These are phyloP conservation scores for Clarias platycephalus DNA, from an alignment of 2,797 vertebrate species.

Conservation along the genomic window DNA sequence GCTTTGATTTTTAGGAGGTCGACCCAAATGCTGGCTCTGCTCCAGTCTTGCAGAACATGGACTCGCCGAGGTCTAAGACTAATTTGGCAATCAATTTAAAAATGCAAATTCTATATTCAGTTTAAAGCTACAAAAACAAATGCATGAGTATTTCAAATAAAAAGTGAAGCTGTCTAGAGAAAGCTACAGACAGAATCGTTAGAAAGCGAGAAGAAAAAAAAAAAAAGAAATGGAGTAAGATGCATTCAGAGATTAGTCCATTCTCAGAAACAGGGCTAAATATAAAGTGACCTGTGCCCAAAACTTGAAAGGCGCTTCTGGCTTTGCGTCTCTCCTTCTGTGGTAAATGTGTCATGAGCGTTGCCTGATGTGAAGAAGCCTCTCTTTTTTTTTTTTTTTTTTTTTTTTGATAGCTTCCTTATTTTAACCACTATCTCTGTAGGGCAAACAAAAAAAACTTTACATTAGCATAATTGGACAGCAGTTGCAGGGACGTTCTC, in stretches of 20 bases:
- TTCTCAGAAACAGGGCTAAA: background rate
- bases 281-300: slow-evolving; percentile 20
- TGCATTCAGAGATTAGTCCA: background rate
- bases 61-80: background rate
- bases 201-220: no score
- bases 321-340: slow-evolving; percentile 27
- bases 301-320: background rate
- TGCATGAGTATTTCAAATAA: background rate
- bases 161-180: background rate
- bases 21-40: slow-evolving; percentile 21
- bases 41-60: background rate
- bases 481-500: background rate
- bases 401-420: slow-evolving; percentile 25
- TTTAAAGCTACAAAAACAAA: background rate
- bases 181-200: background rate
- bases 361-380: slow-evolving; percentile 25
- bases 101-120: background rate
- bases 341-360: slow-evolving; percentile 36
- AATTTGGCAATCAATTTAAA: background rate
- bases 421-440: slow-evolving; percentile 13
- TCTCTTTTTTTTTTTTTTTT: background rate
- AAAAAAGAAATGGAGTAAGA: background rate
- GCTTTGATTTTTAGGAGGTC: slow-evolving; percentile 50
- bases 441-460: background rate
- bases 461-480: background rate